Conservation (phyloP, 2,113 vertebrate species). For the Clupea harengus region DNA sequence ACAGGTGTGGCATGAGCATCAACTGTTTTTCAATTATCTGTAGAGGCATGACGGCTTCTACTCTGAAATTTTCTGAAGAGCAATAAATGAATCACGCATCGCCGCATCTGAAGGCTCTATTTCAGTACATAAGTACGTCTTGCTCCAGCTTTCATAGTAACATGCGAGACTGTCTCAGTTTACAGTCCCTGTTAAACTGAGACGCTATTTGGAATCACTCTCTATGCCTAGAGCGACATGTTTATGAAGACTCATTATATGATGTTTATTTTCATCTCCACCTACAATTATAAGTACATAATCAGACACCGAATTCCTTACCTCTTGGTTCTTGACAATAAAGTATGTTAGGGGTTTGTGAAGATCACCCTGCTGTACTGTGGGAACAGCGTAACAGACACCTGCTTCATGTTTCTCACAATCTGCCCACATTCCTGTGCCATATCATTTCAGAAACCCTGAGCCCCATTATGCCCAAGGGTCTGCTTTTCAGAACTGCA, state of each 20-base stretch:
- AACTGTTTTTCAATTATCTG: constrained; percentile 58
- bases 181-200: not conserved
- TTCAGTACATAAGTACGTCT: not conserved
- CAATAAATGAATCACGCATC: constrained; percentile 52
- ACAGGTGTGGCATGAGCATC: constrained; percentile 48
- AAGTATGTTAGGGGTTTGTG: not conserved
- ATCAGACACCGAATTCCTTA: not conserved
- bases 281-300: not conserved
- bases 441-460: not conserved
- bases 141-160: not conserved
- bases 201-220: not conserved
- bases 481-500: not conserved
- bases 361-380: not conserved
- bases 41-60: constrained; percentile 40
- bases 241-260: not conserved
- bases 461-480: not conserved
- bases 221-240: not conserved
- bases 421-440: not conserved
- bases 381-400: not conserved
- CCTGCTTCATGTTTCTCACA: constrained; percentile 2
- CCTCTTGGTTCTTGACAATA: not conserved
- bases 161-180: not conserved
- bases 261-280: not conserved
- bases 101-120: constrained; percentile 43
- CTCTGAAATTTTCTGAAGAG: constrained; percentile 42